Conservation (phyloP, 2,113 vertebrate species). For the Colinus virginianus region DNA sequence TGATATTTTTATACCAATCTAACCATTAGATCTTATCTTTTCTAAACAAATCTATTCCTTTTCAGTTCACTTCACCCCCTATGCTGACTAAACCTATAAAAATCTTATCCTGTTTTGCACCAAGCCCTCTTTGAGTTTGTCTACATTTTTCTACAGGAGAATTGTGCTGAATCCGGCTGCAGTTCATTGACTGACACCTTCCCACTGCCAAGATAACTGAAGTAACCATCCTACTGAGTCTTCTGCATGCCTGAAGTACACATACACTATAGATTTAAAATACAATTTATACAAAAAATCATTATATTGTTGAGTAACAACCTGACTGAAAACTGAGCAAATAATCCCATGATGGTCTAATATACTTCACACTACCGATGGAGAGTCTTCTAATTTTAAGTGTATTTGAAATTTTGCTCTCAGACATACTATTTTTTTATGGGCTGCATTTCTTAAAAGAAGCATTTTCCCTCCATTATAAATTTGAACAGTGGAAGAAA, state of each 20-base stretch:
- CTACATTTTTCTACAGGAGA: neutral
- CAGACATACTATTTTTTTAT: neutral
- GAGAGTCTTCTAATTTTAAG: neutral
- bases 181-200: neutral
- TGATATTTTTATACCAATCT: neutral
- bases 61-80: neutral
- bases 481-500: neutral
- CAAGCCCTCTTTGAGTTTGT: neutral
- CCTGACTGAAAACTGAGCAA: neutral
- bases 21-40: neutral
- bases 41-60: neutral
- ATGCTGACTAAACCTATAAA: neutral
- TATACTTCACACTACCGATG: neutral
- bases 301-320: neutral
- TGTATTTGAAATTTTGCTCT: neutral
- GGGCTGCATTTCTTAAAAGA: neutral
- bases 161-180: neutral
- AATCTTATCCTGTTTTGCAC: neutral
- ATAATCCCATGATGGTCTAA: neutral
- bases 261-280: neutral
- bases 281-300: neutral
- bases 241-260: neutral
- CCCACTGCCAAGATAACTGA: neutral
- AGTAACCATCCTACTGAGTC: neutral
- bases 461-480: neutral